Evolutionary conservation across 1,140 invertebrate species (phyloP), one percentile per base, ranked within the genome.

Genomic region (Chironomus striatipennis): DNA sequence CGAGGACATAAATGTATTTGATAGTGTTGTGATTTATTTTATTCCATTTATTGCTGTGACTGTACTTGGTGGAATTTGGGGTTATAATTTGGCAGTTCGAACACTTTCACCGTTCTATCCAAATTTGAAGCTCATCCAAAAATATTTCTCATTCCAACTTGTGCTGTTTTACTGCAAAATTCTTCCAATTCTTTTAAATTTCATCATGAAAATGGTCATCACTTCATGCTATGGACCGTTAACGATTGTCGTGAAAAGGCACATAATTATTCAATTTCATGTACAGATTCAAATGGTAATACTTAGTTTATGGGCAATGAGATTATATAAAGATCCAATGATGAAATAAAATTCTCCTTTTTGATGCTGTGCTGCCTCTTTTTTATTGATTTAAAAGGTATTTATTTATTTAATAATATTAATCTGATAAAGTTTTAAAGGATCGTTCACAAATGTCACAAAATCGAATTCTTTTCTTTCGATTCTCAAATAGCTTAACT

Each of bases 131-230:
- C 18, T 70, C 1, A 18, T 12, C 7, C 17, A 21, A 12, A 70
- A 70, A 70, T 70, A 70, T 70, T 70, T 70, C 20, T 20, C 65
- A 70, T 70, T 70, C 6, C 65, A 70, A 9, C 20, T 18, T 10
- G 65, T 70, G 0, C 7, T 70, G 5, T 70, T 70, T 10, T 70
- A 8, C 18, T 70, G 65, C 10, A 70, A 70, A 20, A 70, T 70
- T 1, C 65, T 20, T 20, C 65, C 65, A 8, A 70, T 70, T 10
- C 6, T 70, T 0, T 10, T 70, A 1, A 70, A 70, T 70, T 21
- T 21, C 9, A 12, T 70, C 20, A 70, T 70, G 65, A 70, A 70
- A 20, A 6, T 18, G 9, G 3, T 20, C 7, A 20, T 70, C 1
- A 70, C 65, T 9, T 18, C 65, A 8, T 70, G 65, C 10, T 4